phyloP scores from a whole-genome alignment of 2,113 vertebrate genomes.

The Malurus alboscapulatus region DNA sequence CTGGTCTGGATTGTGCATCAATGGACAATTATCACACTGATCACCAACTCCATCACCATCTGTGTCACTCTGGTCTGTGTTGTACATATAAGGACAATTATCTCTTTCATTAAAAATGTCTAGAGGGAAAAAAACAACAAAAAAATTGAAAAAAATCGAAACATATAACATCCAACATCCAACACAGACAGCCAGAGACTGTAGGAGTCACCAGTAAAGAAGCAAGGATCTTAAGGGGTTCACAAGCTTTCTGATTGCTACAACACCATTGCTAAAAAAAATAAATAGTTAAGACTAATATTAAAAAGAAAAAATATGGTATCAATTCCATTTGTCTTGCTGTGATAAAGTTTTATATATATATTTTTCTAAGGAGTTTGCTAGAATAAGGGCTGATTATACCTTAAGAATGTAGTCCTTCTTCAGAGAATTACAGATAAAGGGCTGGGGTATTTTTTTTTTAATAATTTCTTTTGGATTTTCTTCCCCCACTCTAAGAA shows the following conservation, averaged over 20 bases:
- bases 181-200: background rate
- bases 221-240: background rate
- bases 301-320: background rate
- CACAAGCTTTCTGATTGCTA: background rate
- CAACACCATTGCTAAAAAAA: background rate
- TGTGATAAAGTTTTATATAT: background rate
- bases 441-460: background rate
- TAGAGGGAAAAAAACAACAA: slow-evolving; percentile 23
- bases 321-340: background rate
- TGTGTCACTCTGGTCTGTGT: slow-evolving; percentile 92
- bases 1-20: slow-evolving; percentile 95
- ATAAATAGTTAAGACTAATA: background rate
- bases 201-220: background rate
- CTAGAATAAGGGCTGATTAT: background rate
- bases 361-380: background rate
- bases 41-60: slow-evolving; percentile 95
- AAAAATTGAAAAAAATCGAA: background rate
- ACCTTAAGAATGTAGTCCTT: background rate
- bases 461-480: background rate
- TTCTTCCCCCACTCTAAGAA: background rate
- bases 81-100: slow-evolving; percentile 96
- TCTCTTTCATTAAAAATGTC: slow-evolving; percentile 92
- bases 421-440: background rate
- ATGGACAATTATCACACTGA: slow-evolving; percentile 95
- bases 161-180: background rate